phyloP scores from a whole-genome alignment of 2,113 vertebrate genomes.

The Cromileptes altivelis region DNA sequence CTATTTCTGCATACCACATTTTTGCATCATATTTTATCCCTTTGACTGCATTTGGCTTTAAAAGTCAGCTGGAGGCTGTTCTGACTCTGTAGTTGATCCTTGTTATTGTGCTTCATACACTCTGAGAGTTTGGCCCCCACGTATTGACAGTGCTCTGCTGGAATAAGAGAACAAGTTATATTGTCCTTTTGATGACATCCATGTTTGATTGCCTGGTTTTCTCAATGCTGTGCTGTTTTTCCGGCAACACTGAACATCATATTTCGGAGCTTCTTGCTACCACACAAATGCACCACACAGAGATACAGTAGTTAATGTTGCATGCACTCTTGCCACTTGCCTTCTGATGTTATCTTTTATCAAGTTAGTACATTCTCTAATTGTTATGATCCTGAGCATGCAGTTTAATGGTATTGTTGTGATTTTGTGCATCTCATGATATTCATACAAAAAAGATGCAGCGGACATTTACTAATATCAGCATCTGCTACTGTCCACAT shows the following conservation, averaged over 20 bases:
- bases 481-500: slow-evolving; percentile 4
- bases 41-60: slow-evolving; percentile 26
- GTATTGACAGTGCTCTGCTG: neutral
- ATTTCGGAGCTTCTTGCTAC: neutral
- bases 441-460: neutral
- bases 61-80: slow-evolving; percentile 31
- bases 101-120: neutral
- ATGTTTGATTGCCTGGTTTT: neutral
- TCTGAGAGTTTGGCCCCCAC: neutral
- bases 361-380: neutral
- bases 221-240: slow-evolving; percentile 4
- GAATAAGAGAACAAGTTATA: neutral
- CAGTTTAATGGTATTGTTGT: neutral
- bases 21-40: slow-evolving; percentile 39
- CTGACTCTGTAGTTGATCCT: slow-evolving; percentile 11
- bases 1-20: slow-evolving; percentile 12
- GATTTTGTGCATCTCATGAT: neutral
- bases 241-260: neutral
- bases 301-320: neutral
- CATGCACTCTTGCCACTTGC: neutral
- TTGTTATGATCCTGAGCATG: neutral
- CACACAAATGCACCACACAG: neutral
- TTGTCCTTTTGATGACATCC: neutral
- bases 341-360: neutral
- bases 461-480: slow-evolving; percentile 3